phyloP scores from a whole-genome alignment of 2,888 invertebrate genomes.

The Agrochola lychnidis region DNA sequence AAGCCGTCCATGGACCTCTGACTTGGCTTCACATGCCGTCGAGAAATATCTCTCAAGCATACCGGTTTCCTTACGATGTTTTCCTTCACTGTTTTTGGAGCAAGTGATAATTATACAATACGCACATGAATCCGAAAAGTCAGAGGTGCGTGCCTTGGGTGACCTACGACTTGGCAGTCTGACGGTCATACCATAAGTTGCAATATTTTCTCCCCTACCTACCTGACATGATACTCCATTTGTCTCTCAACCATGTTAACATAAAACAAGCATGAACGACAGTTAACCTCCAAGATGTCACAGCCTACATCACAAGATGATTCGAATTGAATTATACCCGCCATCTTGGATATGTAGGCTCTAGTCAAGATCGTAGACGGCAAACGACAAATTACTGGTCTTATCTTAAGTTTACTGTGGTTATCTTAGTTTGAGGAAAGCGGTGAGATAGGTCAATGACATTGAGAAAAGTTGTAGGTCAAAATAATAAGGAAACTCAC shows the following conservation, averaged over 20 bases:
- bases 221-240: conserved; percentile 27
- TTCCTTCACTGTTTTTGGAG: no score
- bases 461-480: conserved; percentile 3
- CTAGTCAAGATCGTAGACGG: conserved; percentile 9
- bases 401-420: conserved; percentile 30
- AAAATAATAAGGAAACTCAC: not conserved
- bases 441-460: conserved; percentile 35
- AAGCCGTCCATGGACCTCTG: no score
- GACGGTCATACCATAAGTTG: not conserved
- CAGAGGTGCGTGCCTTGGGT: no score
- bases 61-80: no score
- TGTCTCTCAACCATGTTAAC: conserved; percentile 40
- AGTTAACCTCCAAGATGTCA: conserved; percentile 40
- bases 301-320: conserved; percentile 55
- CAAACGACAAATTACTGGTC: conserved; percentile 18
- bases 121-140: no score
- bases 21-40: no score
- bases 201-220: no score
- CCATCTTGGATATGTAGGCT: conserved; percentile 42
- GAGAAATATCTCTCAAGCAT: no score
- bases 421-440: conserved; percentile 26
- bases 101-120: no score
- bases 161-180: no score
- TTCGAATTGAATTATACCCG: conserved; percentile 44
- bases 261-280: conserved; percentile 21